Conservation (phyloP, 2,797 vertebrate genomes). For the Sebastes itinus region DNA sequence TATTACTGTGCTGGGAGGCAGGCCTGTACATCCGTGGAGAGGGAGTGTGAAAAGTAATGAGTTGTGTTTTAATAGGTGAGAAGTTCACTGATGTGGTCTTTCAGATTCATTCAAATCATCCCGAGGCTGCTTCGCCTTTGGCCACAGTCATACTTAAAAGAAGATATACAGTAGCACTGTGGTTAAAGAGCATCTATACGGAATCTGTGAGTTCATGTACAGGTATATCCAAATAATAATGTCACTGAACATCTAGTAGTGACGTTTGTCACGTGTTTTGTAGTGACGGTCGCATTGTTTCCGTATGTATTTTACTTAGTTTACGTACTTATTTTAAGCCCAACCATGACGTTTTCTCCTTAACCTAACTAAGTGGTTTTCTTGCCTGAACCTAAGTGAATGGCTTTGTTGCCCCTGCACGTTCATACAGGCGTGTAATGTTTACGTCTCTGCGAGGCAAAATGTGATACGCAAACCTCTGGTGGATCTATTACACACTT, state of each 20-base stretch:
- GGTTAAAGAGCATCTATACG: not conserved
- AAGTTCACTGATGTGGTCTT: constrained; percentile 17
- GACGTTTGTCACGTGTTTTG: too few species aligned
- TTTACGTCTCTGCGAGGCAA: too few species aligned
- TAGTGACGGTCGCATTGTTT: too few species aligned
- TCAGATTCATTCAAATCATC: constrained; percentile 35
- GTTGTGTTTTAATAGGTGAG: constrained; percentile 18
- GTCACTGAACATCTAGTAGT: not conserved
- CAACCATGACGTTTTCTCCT: too few species aligned
- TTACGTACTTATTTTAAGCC: too few species aligned
- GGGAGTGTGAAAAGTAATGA: constrained; percentile 8
- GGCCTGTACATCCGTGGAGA: not conserved
- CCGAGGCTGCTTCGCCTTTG: constrained; percentile 38
- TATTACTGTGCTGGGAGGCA: not conserved
- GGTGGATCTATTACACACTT: not conserved
- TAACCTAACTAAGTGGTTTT: too few species aligned
- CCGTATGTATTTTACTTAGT: too few species aligned
- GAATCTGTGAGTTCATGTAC: not conserved
- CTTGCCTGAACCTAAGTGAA: too few species aligned
- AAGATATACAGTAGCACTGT: not conserved
- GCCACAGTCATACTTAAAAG: constrained; percentile 10
- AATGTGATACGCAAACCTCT: too few species aligned
- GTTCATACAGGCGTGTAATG: too few species aligned
- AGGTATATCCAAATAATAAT: not conserved
- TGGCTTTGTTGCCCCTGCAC: too few species aligned